Evolutionary conservation across 2,797 vertebrate species (phyloP).

Genomic region (Odontamblyopus lacepedii): DNA sequence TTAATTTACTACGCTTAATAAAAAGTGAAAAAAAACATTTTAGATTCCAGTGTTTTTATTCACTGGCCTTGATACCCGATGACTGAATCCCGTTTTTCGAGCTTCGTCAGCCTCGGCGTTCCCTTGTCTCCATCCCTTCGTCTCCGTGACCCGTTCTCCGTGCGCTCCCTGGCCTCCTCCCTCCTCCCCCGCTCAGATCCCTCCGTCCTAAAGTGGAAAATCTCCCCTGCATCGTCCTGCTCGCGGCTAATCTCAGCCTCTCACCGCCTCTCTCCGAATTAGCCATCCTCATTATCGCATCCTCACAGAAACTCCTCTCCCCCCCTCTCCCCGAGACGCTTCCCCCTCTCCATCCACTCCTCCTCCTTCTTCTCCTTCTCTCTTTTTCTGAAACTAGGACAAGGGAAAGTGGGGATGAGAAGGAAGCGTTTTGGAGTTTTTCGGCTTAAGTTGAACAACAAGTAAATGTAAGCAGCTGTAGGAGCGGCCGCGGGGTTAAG

Average conservation of each 20-base stretch:
- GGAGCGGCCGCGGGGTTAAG: constrained; percentile 52
- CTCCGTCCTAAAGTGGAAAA: constrained; percentile 66
- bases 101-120: not conserved
- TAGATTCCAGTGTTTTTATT: no score
- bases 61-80: no score
- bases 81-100: not conserved
- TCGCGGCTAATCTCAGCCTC: constrained; percentile 68
- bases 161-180: constrained; percentile 59
- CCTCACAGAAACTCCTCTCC: constrained; percentile 61
- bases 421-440: not conserved
- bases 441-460: constrained; percentile 56
- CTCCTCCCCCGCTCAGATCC: constrained; percentile 54
- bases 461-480: constrained; percentile 5
- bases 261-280: constrained; percentile 74
- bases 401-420: constrained; percentile 22
- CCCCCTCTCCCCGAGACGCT: constrained; percentile 8
- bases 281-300: constrained; percentile 74
- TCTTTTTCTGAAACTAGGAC: constrained; percentile 56
- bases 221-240: constrained; percentile 67
- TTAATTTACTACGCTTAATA: no score
- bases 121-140: not conserved
- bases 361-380: constrained; percentile 29
- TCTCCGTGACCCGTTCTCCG: constrained; percentile 59
- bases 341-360: not conserved
- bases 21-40: no score